Base-by-base conservation (phyloP, 2,888 invertebrate species). In the Neuroscelio doddi region DNA sequence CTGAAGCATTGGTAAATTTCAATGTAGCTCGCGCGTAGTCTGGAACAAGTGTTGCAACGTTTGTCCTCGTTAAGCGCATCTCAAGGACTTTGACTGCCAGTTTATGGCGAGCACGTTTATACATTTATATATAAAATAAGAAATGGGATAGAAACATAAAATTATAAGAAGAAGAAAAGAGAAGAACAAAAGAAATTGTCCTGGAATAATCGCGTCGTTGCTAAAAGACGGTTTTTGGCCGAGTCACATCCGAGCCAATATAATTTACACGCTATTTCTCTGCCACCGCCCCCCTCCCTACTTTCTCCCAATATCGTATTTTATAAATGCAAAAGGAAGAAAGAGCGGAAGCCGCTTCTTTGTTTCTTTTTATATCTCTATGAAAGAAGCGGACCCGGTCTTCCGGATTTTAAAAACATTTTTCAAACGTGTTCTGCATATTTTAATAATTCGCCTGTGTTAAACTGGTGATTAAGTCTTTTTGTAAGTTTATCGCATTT, bases 181-280 rank as follows among this genome's bases (percentile, higher is more conserved):
- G 3, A 21, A 21, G 5, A 21, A 41, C 41, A 24, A 41, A 24
- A 41, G 8, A 41, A 39, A 39, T n/a, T n/a, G n/a, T 41, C 47
- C 30, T 52, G 56, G 51, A 56, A 56, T 56, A 51, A 41, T 46
- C 30, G 57, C 45, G 44, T 39, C 36, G 17, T 39, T 55, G 21
- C 55, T 50, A 53, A 55, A 64, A 59, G 34, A 34, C 15, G 39
- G 49, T 7, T 50, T 4, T 46, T 51, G 62, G 46, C 46, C 46
- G 12, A 21, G 21, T 3, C 3, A 21, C 2, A n/a, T 24, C 21
- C 10, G 1, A 12, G 24, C 7, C 24, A 24, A 41, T 10, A 12
- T 41, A 21, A 41, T 24, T 41, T 26, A 24, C 24, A 24, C 10
- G n/a, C 41, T 41, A 41, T 21, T 41, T 36, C 2, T n/a, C 38